Evolutionary conservation across 2,888 invertebrate genomes (phyloP).

Genomic region (Caenorhabditis sp.): DNA sequence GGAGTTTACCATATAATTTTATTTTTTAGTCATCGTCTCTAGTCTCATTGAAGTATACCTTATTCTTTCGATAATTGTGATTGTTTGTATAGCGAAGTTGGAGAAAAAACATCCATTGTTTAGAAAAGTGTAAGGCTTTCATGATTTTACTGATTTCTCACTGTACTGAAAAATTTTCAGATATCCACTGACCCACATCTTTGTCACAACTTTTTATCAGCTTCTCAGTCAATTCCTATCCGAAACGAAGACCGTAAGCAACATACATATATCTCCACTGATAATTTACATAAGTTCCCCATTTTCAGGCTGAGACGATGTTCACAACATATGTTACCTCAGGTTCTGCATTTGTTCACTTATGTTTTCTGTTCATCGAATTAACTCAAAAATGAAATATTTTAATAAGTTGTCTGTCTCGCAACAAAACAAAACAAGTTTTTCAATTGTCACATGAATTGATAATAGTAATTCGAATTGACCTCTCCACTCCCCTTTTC

Average conservation of each 20-base stretch:
- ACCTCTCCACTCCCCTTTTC: constrained; percentile 3
- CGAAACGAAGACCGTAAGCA: neutral
- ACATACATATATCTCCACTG: no score
- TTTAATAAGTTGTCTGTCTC: neutral
- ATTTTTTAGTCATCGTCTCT: neutral
- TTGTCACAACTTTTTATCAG: neutral
- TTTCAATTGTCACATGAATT: neutral
- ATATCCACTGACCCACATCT: neutral
- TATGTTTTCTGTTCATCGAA: neutral
- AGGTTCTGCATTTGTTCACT: neutral
- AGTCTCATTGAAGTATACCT: neutral
- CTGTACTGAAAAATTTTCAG: neutral
- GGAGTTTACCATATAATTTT: neutral
- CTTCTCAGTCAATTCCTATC: neutral
- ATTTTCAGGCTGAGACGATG: neutral
- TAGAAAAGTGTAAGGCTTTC: neutral
- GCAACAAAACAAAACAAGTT: neutral
- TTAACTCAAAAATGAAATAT: neutral
- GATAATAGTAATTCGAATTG: neutral
- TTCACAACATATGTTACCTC: neutral
- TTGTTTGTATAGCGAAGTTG: neutral
- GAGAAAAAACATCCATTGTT: neutral
- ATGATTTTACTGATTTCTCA: neutral
- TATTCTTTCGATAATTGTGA: neutral
- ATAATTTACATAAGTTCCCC: no score